Evolutionary conservation across 2,888 invertebrate species (phyloP).

Genomic region (Metacarcinus magister): DNA sequence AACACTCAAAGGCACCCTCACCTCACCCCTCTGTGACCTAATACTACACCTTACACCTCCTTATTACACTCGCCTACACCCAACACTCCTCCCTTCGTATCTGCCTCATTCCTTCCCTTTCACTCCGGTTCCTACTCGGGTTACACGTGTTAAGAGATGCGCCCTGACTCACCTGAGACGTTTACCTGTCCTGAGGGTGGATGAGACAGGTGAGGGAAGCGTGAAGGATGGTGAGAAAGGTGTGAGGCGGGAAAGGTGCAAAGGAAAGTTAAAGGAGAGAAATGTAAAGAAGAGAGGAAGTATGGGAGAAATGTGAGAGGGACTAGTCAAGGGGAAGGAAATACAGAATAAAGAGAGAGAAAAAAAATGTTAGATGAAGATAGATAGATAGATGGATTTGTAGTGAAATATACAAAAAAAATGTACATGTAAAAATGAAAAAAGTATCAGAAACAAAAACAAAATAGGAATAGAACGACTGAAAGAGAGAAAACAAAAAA

Average conservation of each 20-base stretch:
- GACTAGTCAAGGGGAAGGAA: neutral
- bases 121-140: neutral
- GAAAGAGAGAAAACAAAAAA: no score
- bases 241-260: neutral
- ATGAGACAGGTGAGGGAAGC: neutral
- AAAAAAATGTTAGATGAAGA: neutral
- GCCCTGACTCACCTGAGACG: constrained; percentile 11
- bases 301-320: neutral
- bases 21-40: neutral
- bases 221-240: neutral
- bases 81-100: neutral
- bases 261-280: neutral
- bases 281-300: neutral
- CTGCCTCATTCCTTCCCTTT: constrained; percentile 9
- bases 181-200: neutral
- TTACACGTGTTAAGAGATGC: neutral
- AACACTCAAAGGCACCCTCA: neutral
- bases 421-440: neutral
- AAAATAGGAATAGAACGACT: no score
- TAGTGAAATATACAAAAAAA: neutral
- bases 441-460: no score
- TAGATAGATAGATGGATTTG: neutral
- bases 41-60: neutral
- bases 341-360: neutral
- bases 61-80: neutral